phyloP scores from a whole-genome alignment of 2,797 vertebrate species.

The Anabacerthia variegaticeps region DNA sequence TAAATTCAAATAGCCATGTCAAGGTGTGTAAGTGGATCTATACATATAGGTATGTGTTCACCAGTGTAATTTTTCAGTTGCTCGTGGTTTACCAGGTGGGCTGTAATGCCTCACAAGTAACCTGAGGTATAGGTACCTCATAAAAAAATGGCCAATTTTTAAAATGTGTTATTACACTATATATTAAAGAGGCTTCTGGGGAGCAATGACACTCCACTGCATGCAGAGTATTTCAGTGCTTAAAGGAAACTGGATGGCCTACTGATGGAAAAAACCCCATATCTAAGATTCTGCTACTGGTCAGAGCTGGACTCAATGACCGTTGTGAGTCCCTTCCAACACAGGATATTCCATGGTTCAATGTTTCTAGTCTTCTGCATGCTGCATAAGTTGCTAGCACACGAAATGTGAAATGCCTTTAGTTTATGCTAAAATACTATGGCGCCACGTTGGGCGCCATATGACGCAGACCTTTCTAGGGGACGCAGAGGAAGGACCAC shows the following conservation, averaged over 20 bases:
- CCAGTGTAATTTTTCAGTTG: background rate
- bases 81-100: background rate
- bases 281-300: background rate
- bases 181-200: background rate
- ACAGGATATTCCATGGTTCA: background rate
- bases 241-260: background rate
- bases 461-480: too few species aligned
- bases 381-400: background rate
- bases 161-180: fast-evolving
- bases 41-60: background rate
- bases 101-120: background rate
- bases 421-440: background rate
- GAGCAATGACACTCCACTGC: background rate
- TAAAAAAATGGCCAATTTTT: background rate
- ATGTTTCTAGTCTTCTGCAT: background rate
- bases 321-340: background rate
- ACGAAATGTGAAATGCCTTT: background rate
- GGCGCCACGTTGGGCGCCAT: too few species aligned
- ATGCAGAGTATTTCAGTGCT: background rate
- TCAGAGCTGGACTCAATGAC: background rate
- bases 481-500: too few species aligned
- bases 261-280: background rate
- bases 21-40: too few species aligned
- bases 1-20: background rate
- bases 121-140: background rate